Percentiles rank a stretch among this genome's conserved stretches.
These are phyloP conservation scores for Chrysaora quinquecirrha DNA, from an alignment of 30 jellyfish, hydroid and myxozoan genomes.

Conservation along the genomic window DNA sequence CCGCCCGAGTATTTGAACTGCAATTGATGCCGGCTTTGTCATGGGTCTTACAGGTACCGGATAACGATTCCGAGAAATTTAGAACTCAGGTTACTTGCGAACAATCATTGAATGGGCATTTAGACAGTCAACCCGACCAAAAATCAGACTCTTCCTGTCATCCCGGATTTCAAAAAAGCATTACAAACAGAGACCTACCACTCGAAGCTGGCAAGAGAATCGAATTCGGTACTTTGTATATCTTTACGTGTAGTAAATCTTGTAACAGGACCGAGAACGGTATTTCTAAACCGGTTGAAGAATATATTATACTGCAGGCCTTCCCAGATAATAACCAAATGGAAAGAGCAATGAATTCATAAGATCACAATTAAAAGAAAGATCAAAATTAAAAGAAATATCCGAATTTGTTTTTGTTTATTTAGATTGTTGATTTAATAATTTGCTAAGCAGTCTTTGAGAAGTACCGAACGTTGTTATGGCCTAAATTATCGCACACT, in stretches of 20 bases:
- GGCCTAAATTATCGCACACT: too few species aligned
- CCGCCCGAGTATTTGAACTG: conserved; percentile 74
- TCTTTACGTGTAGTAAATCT: conserved; percentile 67
- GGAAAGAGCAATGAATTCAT: background rate
- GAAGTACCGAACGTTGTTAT: too few species aligned
- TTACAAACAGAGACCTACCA: background rate
- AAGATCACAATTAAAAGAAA: too few species aligned
- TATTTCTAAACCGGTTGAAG: conserved; percentile 34
- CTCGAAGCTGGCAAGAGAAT: background rate
- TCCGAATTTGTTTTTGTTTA: too few species aligned
- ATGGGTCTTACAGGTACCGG: conserved; percentile 30
- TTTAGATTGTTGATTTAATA: too few species aligned
- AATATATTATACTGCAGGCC: conserved; percentile 54
- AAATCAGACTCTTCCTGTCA: too few species aligned
- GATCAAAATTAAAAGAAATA: too few species aligned
- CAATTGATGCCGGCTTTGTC: conserved; percentile 89
- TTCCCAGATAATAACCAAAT: conserved; percentile 62
- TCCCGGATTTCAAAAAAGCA: background rate
- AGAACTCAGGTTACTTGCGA: background rate
- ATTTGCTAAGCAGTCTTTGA: too few species aligned
- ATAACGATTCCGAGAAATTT: too few species aligned
- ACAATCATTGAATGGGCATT: background rate
- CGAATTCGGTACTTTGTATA: conserved; percentile 77
- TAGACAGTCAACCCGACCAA: too few species aligned
- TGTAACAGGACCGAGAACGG: conserved; percentile 53